Percentiles rank a stretch among this genome's conserved stretches.
These are phyloP conservation scores for Epinephelus lanceolatus DNA, from an alignment of 2,113 vertebrate species.

Conservation along the genomic window DNA sequence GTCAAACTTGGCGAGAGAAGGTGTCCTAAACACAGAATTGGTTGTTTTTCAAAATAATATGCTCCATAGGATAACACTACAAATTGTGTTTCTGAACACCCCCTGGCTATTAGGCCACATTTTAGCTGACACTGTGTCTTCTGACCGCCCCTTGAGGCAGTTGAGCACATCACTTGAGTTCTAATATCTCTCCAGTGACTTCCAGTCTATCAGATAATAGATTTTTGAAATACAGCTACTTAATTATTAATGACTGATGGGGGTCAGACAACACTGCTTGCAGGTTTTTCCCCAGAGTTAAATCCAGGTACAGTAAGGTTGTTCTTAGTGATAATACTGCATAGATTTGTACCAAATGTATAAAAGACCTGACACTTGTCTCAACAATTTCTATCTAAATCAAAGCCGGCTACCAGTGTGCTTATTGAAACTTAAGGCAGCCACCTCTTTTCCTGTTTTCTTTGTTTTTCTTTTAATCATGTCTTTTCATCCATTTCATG, in stretches of 20 bases:
- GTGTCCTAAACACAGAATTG: neutral
- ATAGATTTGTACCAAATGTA: neutral
- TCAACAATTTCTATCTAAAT: neutral
- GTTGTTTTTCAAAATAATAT: neutral
- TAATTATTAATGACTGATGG: neutral
- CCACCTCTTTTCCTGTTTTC: neutral
- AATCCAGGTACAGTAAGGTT: neutral
- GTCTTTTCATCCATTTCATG: neutral
- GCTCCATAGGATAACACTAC: neutral
- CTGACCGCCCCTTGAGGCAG: neutral
- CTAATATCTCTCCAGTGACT: neutral
- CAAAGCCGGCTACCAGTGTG: neutral
- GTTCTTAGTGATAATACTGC: neutral
- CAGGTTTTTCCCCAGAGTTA: neutral
- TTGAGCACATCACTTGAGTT: neutral
- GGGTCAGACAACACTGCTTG: neutral
- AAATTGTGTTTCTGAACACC: neutral
- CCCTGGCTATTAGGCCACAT: neutral
- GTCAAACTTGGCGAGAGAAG: neutral
- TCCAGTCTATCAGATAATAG: neutral
- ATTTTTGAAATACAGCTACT: neutral
- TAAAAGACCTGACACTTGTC: neutral
- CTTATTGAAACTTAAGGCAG: neutral
- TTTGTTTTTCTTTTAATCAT: neutral
- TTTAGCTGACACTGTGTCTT: neutral